Base-by-base conservation (phyloP, 2,888 invertebrate genomes). In the Chironomus riparius region DNA sequence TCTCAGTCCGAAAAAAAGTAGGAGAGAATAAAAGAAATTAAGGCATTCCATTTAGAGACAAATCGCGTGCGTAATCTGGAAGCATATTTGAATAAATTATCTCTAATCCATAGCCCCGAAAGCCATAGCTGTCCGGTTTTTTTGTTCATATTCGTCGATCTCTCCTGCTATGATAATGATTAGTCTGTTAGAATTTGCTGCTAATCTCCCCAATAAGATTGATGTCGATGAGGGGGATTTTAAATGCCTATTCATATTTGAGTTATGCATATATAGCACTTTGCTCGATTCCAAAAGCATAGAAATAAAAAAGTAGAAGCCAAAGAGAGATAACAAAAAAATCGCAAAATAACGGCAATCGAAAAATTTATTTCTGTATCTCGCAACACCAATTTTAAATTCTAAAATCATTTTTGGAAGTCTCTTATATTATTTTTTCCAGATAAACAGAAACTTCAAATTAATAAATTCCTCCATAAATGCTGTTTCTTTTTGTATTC, bases 41-140 rank as follows among this genome's bases (percentile, higher is more conserved):
- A 71, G 56, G 15, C 28, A 72, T 62, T 72, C 72, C 72, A 28
- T 61, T 72, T 50, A 62, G 61, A 61, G 62, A 50, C 62, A 38
- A 62, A 72, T 72, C 72, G 72, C 72, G 62, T 72, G 72, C 72
- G 72, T 72, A 72, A 72, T 28, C 38, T 72, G 62, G 72, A 61
- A 72, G 72, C 72, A 28, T 21, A 62, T 72, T 72, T 72, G 72
- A 72, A 72, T 72, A 72, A 72, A 72, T 72, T 72, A 72, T 62
- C 62, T 38, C 28, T 47, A 47, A 68, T 68, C 28, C 47, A 65
- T 56, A 18, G 15, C n/a, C 56, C 65, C 22, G 10, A 24, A 65
- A 65, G 65, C 65, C 65, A 65, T 21, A 65, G 65, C 65, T 65
- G 21, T 56, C 15, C 56, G 18, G n/a, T 0, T 50, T 50, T 15